Percentiles rank a stretch among this genome's conserved stretches.
These are phyloP conservation scores for Oscheius sp. DNA, from an alignment of 2,888 invertebrate species.

Conservation along the genomic window DNA sequence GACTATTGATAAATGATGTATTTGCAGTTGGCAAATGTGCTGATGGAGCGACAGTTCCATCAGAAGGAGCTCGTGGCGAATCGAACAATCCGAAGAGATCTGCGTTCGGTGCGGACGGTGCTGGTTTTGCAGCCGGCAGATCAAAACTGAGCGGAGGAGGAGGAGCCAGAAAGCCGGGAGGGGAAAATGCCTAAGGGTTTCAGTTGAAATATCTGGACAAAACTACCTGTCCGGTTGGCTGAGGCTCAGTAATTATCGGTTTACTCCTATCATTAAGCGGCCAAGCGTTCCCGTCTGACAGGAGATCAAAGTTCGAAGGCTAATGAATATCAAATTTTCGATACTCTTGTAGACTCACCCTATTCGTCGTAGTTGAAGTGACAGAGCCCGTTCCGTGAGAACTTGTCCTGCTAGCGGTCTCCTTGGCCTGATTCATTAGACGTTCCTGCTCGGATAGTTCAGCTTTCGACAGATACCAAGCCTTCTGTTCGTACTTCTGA, in stretches of 20 bases:
- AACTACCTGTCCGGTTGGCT: not conserved
- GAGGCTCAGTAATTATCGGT: too few species aligned
- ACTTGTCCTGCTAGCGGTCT: constrained; percentile 10
- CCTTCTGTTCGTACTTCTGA: constrained; percentile 92
- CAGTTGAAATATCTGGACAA: not conserved
- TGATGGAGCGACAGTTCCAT: constrained; percentile 24
- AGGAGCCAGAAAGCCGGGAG: constrained; percentile 45
- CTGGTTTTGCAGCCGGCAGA: not conserved
- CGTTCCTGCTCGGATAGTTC: constrained; percentile 70
- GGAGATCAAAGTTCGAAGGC: constrained; percentile 34
- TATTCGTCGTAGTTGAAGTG: constrained; percentile 1
- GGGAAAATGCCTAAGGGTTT: constrained; percentile 35
- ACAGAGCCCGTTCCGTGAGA: constrained; percentile 1
- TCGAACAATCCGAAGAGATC: not conserved
- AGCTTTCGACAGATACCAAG: constrained; percentile 78
- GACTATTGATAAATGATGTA: constrained; percentile 29
- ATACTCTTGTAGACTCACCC: not conserved
- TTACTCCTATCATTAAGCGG: too few species aligned
- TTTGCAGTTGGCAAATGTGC: constrained; percentile 42
- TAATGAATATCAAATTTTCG: not conserved
- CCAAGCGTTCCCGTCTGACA: constrained; percentile 7
- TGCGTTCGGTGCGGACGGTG: not conserved
- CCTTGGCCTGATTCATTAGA: constrained; percentile 50
- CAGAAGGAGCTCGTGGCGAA: not conserved
- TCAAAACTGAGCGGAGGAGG: constrained; percentile 39